Percentiles rank a stretch among this genome's conserved stretches.
These are phyloP conservation scores for Galemys pyrenaicus DNA, from an alignment of 2,113 vertebrate species.

Conservation along the genomic window DNA sequence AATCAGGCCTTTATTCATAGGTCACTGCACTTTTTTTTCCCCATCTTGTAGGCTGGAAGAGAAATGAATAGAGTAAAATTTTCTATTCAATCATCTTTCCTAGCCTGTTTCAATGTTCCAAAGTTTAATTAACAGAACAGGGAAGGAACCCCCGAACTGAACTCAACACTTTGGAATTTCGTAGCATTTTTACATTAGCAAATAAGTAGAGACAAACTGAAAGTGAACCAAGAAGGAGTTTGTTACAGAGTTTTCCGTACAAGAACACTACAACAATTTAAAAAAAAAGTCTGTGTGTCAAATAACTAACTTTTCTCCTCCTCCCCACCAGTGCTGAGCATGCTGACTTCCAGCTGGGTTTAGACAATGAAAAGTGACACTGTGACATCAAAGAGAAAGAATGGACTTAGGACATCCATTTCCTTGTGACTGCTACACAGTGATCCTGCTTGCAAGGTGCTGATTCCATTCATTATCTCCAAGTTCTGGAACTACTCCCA, in stretches of 20 bases:
- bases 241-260: neutral
- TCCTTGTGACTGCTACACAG: neutral
- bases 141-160: constrained; percentile 87
- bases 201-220: neutral
- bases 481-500: too few species aligned
- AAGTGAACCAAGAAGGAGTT: neutral
- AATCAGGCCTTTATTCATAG: constrained; percentile 8
- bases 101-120: constrained; percentile 89
- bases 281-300: neutral
- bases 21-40: neutral
- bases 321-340: neutral
- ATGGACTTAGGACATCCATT: neutral
- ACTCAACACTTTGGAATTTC: constrained; percentile 95
- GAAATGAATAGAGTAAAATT: constrained; percentile 63
- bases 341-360: neutral
- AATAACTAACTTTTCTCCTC: neutral
- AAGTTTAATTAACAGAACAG: constrained; percentile 93
- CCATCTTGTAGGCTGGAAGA: constrained; percentile 81
- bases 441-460: neutral
- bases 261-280: neutral
- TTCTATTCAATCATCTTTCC: constrained; percentile 71
- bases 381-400: neutral
- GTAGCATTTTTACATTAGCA: neutral
- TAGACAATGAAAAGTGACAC: neutral
- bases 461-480: neutral